Evolutionary conservation across 37 sponge, comb jelly and placozoan species (phyloP).

Genomic region (Halichondria panicea): DNA sequence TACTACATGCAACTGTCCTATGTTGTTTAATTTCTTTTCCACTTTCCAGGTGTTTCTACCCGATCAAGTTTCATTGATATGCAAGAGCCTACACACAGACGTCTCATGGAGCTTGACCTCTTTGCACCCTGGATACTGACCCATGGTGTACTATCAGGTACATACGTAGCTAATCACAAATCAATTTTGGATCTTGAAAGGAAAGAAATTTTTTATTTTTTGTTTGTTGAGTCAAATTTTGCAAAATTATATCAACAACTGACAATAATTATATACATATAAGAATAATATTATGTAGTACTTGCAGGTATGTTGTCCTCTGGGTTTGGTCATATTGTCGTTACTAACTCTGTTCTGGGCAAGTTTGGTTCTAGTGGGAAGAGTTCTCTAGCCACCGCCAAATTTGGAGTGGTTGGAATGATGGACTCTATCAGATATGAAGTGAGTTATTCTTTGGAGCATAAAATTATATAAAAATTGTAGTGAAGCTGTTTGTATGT

Average conservation of each 20-base stretch:
- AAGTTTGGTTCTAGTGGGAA: constrained; percentile 19
- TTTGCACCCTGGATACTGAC: constrained; percentile 52
- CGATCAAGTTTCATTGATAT: constrained; percentile 14
- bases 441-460: no score
- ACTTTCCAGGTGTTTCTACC: constrained; percentile 35
- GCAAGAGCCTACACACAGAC: constrained; percentile 5
- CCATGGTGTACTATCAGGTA: constrained; percentile 44
- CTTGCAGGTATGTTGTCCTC: constrained; percentile 48
- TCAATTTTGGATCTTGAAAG: no score
- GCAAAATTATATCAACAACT: no score
- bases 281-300: no score
- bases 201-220: no score
- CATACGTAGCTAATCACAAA: no score
- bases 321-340: constrained; percentile 67
- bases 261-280: no score
- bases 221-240: no score
- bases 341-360: constrained; percentile 56
- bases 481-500: no score
- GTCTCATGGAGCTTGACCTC: constrained; percentile 55
- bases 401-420: constrained; percentile 60
- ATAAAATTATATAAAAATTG: no score
- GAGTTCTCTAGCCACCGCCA: constrained; percentile 46
- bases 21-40: no score
- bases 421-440: constrained; percentile 50
- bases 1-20: no score